These are phyloP conservation scores for Lochmaea capreae DNA, from an alignment of 2,888 invertebrate species.

Conservation along the genomic window DNA sequence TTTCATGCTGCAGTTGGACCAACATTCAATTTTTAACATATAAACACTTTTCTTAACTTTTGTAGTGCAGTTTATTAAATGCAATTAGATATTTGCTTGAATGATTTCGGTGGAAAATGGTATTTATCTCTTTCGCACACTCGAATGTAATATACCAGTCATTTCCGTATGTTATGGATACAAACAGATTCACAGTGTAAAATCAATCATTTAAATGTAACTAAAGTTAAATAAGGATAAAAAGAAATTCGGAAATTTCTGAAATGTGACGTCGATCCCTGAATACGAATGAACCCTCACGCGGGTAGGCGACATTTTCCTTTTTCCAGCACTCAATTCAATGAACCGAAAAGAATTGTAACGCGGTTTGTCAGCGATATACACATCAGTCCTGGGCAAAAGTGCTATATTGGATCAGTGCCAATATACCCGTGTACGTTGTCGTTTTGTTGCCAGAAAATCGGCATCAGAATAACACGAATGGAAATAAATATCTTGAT, in stretches of 20 bases:
- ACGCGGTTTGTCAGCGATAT: conserved; percentile 59
- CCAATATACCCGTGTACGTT: conserved; percentile 38
- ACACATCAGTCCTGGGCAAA: conserved; percentile 47
- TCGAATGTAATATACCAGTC: background rate
- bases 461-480: conserved; percentile 27
- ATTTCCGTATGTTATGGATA: background rate
- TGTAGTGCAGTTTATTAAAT: too few relatives aligned
- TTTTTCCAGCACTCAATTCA: conserved; percentile 59
- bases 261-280: conserved; percentile 45
- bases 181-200: conserved; percentile 6
- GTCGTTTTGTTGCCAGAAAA: conserved; percentile 34
- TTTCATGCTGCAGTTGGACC: too few relatives aligned
- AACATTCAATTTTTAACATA: too few relatives aligned
- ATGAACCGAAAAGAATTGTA: conserved; percentile 60
- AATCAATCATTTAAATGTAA: conserved; percentile 18
- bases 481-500: conserved; percentile 35
- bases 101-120: background rate
- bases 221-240: conserved; percentile 13
- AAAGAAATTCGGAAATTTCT: conserved; percentile 25
- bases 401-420: conserved; percentile 44
- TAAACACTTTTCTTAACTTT: too few relatives aligned
- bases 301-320: conserved; percentile 24
- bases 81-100: too few relatives aligned
- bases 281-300: conserved; percentile 50
- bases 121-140: background rate